Evolutionary conservation across 92 coral and sea anemone species (phyloP), one percentile per base, ranked within the genome.

Genomic region (Palythoa grandiflora): DNA sequence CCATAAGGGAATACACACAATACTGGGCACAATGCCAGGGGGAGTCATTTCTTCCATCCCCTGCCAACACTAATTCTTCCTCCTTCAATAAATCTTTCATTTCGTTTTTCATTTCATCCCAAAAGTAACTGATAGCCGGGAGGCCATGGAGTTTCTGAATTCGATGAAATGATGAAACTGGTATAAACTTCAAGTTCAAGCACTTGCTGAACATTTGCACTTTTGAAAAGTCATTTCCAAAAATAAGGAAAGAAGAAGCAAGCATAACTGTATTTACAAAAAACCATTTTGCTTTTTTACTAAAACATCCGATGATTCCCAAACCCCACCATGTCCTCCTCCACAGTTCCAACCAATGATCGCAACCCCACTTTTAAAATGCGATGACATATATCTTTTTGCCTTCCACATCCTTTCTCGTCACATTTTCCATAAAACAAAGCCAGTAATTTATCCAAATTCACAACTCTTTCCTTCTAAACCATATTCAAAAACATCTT

Each of bases 41-140:
- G 16, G 77, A 86, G 28, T 75, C 89, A 86, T 86, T 28, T 86
- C 83, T 86, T 20, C 84, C 89, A 86, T 86, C 89, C 16, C 83
- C 89, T n/a, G 89, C 16, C 76, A 87, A 65, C 77, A 87, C 78
- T 6, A 85, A 14, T 11, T 74, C 73, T 74, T 85, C 71, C 16
- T 87, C 78, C 28, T 65, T 20, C 40, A 87, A 48, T 14, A 63
- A 84, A 0, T 65, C 89, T 15, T 87, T 13, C 19, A 87, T 87
- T 5, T 57, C 55, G 48, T 75, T 76, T 77, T 87, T 77, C 89
- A 87, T 59, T 10, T 75, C 81, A 14, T n/a, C 53, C 83, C 83
- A 86, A 77, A 76, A 73, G 4, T 10, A 17, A 19, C 44, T 10
- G 50, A 75, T 44, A 74, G 84, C 48, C 7, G 84, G 84, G 51